These are phyloP conservation scores for Hystrix cristata DNA, from an alignment of 2,113 vertebrate species.

Conservation along the genomic window DNA sequence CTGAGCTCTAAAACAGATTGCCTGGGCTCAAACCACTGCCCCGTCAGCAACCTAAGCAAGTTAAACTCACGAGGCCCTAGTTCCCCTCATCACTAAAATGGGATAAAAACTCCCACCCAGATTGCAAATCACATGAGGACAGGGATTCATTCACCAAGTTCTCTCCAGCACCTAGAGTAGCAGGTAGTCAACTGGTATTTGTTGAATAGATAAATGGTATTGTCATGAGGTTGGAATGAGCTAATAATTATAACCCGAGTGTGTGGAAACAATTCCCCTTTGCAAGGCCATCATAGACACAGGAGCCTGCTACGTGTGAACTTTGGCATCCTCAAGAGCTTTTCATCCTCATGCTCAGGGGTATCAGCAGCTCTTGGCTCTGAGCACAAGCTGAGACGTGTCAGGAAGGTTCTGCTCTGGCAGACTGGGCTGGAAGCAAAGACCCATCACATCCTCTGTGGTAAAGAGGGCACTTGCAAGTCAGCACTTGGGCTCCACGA, in stretches of 20 bases:
- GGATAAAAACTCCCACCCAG: background rate
- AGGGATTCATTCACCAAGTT: background rate
- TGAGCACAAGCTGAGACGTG: background rate
- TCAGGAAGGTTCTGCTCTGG: background rate
- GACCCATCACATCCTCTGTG: background rate
- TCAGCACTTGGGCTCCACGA: background rate
- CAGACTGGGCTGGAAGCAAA: background rate
- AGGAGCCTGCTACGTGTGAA: background rate
- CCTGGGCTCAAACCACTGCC: background rate
- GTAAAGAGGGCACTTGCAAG: background rate
- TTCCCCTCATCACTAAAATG: background rate
- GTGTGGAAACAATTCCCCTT: background rate
- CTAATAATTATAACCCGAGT: background rate
- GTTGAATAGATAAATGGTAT: background rate
- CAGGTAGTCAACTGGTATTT: background rate
- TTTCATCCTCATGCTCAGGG: background rate
- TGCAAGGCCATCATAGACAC: background rate
- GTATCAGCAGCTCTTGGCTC: background rate
- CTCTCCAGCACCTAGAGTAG: background rate
- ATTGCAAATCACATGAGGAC: background rate
- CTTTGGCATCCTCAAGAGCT: background rate
- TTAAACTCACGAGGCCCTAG: background rate
- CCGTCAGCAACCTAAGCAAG: background rate
- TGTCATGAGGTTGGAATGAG: background rate
- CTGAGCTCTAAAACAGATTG: background rate